These are phyloP conservation scores for Gastracanthus pulcherrimus DNA, from an alignment of 2,888 invertebrate genomes.

Conservation along the genomic window DNA sequence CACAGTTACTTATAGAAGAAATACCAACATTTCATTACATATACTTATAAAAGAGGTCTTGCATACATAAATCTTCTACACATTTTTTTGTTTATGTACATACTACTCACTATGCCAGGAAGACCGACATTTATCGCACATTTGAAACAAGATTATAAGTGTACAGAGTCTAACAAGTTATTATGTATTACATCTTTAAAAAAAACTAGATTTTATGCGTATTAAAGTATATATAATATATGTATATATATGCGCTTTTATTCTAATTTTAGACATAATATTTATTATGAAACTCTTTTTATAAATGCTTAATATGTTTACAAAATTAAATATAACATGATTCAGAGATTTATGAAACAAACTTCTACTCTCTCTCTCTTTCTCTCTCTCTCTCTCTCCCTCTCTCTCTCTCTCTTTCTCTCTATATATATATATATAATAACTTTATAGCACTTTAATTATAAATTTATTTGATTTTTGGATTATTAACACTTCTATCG, in stretches of 20 bases:
- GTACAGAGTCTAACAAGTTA: slow-evolving; percentile 40
- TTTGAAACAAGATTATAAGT: slow-evolving; percentile 44
- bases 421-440: slow-evolving; percentile 38
- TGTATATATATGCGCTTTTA: slow-evolving; percentile 45
- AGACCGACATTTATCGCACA: slow-evolving; percentile 52
- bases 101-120: slow-evolving; percentile 49
- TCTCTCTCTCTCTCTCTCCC: neutral
- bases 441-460: slow-evolving; percentile 35
- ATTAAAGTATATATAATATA: slow-evolving; percentile 28
- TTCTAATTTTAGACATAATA: slow-evolving; percentile 50
- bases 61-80: slow-evolving; percentile 39
- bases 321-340: slow-evolving; percentile 45
- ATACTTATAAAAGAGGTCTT: slow-evolving; percentile 52
- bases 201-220: slow-evolving; percentile 41
- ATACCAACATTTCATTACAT: slow-evolving; percentile 51
- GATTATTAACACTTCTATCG: slow-evolving; percentile 17
- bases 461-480: slow-evolving; percentile 40
- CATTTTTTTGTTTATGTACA: slow-evolving; percentile 49
- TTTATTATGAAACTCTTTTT: slow-evolving; percentile 42
- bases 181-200: slow-evolving; percentile 46
- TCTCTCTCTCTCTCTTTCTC: neutral
- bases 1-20: slow-evolving; percentile 53
- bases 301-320: slow-evolving; percentile 43
- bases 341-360: slow-evolving; percentile 40
- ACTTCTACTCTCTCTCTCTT: slow-evolving; percentile 13